Evolutionary conservation across 1,140 invertebrate genomes (phyloP).

Genomic region (Plectus sambesii): DNA sequence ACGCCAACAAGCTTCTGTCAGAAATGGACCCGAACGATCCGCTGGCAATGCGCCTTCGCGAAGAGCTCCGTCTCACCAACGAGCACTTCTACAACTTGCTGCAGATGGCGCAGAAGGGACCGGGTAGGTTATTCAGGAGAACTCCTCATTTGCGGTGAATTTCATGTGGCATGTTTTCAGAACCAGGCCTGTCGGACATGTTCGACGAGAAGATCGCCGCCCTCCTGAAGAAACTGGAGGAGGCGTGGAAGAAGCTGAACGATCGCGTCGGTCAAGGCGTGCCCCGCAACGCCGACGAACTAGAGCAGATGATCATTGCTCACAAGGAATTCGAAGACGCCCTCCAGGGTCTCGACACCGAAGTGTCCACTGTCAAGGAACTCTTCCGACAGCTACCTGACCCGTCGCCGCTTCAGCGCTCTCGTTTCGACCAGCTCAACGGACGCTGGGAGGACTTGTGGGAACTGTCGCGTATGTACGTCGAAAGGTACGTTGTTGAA

Average conservation of each 20-base stretch:
- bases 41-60: conserved; percentile 66
- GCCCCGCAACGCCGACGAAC: conserved; percentile 67
- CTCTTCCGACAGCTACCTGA: conserved; percentile 46
- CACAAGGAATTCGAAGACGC: conserved; percentile 59
- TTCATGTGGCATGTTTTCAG: conserved; percentile 45
- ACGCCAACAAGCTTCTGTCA: conserved; percentile 80
- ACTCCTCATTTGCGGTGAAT: conserved; percentile 61
- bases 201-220: conserved; percentile 70
- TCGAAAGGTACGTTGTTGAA: conserved; percentile 56
- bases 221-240: conserved; percentile 67
- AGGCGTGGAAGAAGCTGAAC: conserved; percentile 69
- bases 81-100: conserved; percentile 86
- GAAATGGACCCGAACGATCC: conserved; percentile 87
- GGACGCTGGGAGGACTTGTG: conserved; percentile 82
- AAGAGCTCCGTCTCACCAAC: conserved; percentile 91
- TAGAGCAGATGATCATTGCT: conserved; percentile 72
- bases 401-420: conserved; percentile 78
- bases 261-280: conserved; percentile 65
- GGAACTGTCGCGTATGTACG: conserved; percentile 69
- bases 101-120: conserved; percentile 54
- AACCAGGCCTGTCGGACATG: conserved; percentile 72
- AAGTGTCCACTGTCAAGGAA: conserved; percentile 56
- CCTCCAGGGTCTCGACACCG: conserved; percentile 57
- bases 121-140: conserved; percentile 41
- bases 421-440: conserved; percentile 67